Conservation (phyloP, 2,113 vertebrate species). For the Oreochromis niloticus region DNA sequence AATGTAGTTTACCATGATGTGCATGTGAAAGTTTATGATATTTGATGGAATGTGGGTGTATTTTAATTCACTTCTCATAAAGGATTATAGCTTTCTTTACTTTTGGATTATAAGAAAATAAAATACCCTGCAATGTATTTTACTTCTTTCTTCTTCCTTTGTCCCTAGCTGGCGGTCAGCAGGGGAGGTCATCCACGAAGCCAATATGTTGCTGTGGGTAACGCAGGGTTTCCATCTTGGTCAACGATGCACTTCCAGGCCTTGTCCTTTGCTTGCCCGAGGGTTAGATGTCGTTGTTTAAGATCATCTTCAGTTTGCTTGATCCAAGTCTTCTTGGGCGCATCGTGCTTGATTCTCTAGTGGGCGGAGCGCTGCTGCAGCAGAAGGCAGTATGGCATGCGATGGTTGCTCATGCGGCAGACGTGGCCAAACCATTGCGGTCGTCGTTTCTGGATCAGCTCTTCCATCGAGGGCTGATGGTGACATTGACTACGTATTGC, state of each 20-base stretch:
- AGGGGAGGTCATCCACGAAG: neutral
- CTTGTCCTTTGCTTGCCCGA: neutral
- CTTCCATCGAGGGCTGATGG: neutral
- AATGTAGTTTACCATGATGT: neutral
- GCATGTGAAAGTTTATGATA: neutral
- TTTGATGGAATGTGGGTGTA: neutral
- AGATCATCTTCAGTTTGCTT: neutral
- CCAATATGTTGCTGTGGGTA: neutral
- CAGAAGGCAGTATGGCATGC: neutral
- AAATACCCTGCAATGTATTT: neutral
- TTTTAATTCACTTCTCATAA: neutral
- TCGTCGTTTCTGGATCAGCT: neutral
- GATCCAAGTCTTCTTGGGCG: neutral
- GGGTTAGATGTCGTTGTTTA: accelerated
- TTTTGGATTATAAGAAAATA: neutral
- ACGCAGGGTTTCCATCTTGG: neutral
- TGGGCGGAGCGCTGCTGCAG: neutral
- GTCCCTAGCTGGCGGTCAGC: neutral
- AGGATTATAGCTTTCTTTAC: neutral
- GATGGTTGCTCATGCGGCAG: neutral
- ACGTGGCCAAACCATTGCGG: neutral
- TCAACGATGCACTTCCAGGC: neutral
- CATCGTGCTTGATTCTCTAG: neutral
- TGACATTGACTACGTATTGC: neutral
- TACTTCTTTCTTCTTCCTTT: neutral